phyloP scores from a whole-genome alignment of 2,888 invertebrate species.

The Lasioglossum villosulum region DNA sequence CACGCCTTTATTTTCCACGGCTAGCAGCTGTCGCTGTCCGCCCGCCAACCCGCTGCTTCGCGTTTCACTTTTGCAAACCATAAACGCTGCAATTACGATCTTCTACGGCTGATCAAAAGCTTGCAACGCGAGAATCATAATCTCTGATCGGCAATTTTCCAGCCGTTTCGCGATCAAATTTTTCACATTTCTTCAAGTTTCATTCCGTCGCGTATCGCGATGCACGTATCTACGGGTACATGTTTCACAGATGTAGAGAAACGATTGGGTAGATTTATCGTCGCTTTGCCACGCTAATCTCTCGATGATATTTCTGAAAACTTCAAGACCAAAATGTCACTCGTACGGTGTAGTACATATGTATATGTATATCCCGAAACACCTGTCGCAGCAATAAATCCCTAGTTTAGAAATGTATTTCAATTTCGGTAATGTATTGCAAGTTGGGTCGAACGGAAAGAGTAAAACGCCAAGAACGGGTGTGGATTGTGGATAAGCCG shows the following conservation, averaged over 20 bases:
- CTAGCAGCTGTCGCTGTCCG: background rate
- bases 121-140: background rate
- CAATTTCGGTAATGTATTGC: too few species aligned
- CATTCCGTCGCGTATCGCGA: background rate
- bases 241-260: too few species aligned
- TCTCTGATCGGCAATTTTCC: background rate
- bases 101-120: background rate
- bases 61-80: background rate
- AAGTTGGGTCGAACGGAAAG: too few species aligned
- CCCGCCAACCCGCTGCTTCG: background rate
- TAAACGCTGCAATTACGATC: slow-evolving; percentile 34
- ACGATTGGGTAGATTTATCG: too few species aligned
- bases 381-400: background rate
- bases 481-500: too few species aligned
- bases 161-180: background rate
- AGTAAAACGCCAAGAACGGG: too few species aligned
- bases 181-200: background rate
- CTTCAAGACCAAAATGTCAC: too few species aligned
- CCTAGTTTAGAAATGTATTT: background rate
- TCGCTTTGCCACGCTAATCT: too few species aligned
- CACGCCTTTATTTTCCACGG: slow-evolving; percentile 1
- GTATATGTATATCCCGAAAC: too few species aligned
- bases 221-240: too few species aligned
- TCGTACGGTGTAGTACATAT: too few species aligned
- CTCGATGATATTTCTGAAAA: too few species aligned